Base-by-base conservation (phyloP, 37 sponge, comb jelly and placozoan species). In the Aplysina aerophoba region DNA sequence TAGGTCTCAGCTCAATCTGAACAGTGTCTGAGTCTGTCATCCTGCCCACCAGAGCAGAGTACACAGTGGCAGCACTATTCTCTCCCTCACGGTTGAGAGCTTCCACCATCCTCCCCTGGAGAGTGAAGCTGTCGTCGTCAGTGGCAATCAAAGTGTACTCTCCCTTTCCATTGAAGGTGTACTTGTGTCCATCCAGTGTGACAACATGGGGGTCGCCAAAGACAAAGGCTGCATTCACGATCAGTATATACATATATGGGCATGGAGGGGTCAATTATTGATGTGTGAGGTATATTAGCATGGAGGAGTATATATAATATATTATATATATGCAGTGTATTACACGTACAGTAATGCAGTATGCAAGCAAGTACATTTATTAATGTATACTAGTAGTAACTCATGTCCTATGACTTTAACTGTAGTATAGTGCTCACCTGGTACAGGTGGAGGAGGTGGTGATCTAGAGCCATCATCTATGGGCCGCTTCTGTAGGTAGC, bases 131-230 rank as follows among this genome's bases (percentile, higher is more conserved):
- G 41, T 57, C 68, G 38, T 90, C 83, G 0, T 20, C 25, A 14
- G 84, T 83, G 22, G 82, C 65, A 54, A 86, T 77, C 37, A 90
- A 59, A 15, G 44, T 83, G 55, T 64, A 90, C 59, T 90, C 90
- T 82, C 90, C 90, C 39, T 83, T 82, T 15, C 90, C 90, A 86
- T 90, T 90, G 68, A 90, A 90, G 16, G 90, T 90, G 83, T 90
- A 90, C 83, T 86, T 34, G 39, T 79, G 58, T 36, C 90, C 90
- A 77, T 90, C 90, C 35, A 86, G 82, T 55, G 90, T 86, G 3
- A 86, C 59, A 54, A 90, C 33, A 38, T 90, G 90, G 53, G 90
- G 90, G 71, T 90, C 90, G 0, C 90, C 90, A 59, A 15, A 62
- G 21, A 57, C 25, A 31, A 33, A 81, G 59, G 81, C 61, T 60